Conservation (phyloP, 2,888 invertebrate species). For the Tetramorium bicarinatum region DNA sequence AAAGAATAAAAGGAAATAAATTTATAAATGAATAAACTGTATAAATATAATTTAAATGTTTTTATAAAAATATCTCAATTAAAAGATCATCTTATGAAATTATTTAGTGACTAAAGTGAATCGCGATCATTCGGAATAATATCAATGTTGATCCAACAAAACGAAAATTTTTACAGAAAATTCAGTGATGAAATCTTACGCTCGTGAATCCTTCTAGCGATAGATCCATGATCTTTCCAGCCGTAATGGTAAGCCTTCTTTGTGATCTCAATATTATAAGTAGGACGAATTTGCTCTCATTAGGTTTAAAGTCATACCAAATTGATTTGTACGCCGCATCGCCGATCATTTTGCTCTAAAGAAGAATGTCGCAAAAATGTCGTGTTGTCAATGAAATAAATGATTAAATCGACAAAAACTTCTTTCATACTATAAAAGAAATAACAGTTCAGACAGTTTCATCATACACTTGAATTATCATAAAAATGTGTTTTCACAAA, state of each 20-base stretch:
- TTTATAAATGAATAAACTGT: background rate
- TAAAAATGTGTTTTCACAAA: background rate
- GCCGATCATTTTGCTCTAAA: slow-evolving; percentile 65
- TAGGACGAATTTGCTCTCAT: slow-evolving; percentile 59
- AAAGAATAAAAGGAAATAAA: background rate
- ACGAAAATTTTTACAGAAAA: background rate
- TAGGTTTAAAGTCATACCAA: slow-evolving; percentile 69
- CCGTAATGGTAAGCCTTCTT: slow-evolving; percentile 62
- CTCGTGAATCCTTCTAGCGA: slow-evolving; percentile 63
- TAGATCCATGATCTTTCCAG: slow-evolving; percentile 64
- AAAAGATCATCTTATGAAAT: background rate
- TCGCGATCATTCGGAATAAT: background rate
- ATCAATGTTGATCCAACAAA: background rate
- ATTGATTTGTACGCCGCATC: slow-evolving; percentile 59
- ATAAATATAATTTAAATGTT: background rate
- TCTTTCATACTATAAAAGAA: background rate
- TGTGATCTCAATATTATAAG: slow-evolving; percentile 67
- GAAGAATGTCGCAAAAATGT: slow-evolving; percentile 25
- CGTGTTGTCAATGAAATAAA: slow-evolving; percentile 9
- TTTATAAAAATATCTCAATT: background rate
- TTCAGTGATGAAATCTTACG: slow-evolving; percentile 52
- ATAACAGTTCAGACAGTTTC: background rate
- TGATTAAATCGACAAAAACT: slow-evolving; percentile 5
- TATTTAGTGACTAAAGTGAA: background rate
- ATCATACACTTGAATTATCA: background rate